These are phyloP conservation scores for Nebria ingens DNA, from an alignment of 1,140 invertebrate species.

Conservation along the genomic window DNA sequence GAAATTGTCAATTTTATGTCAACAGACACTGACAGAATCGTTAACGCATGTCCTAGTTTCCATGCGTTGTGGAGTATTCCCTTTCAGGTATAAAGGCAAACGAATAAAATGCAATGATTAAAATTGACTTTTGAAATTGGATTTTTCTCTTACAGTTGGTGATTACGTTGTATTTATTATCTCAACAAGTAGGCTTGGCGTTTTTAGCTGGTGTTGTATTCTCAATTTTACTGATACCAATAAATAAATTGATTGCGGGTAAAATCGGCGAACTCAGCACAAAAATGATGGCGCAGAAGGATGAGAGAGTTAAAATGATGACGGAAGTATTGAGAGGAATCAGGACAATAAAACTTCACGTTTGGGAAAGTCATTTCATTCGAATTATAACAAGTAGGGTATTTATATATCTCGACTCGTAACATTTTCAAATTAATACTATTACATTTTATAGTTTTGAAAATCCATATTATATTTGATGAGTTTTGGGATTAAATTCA, in stretches of 20 bases:
- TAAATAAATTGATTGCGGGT: constrained; percentile 84
- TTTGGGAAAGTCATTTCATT: constrained; percentile 87
- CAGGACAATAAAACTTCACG: constrained; percentile 80
- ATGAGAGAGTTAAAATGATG: constrained; percentile 78
- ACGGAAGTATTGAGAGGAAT: constrained; percentile 83
- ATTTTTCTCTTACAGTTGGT: constrained; percentile 58
- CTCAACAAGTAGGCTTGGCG: constrained; percentile 79
- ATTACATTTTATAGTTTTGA: neutral
- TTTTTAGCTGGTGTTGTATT: constrained; percentile 85
- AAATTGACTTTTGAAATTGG: too few relatives aligned
- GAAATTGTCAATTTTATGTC: constrained; percentile 97
- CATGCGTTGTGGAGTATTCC: constrained; percentile 96
- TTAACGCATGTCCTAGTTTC: constrained; percentile 92
- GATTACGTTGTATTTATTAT: constrained; percentile 72
- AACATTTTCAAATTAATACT: too few relatives aligned
- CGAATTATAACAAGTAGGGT: constrained; percentile 36
- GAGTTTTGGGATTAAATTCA: too few relatives aligned
- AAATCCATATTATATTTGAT: too few relatives aligned
- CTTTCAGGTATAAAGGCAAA: constrained; percentile 57
- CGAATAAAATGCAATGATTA: neutral
- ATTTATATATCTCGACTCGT: constrained; percentile 7
- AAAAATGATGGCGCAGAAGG: constrained; percentile 87
- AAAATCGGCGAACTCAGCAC: constrained; percentile 82
- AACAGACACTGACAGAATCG: constrained; percentile 87
- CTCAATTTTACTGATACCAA: constrained; percentile 80